Conservation (phyloP, 2,113 vertebrate genomes). For the Todiramphus chloris region DNA sequence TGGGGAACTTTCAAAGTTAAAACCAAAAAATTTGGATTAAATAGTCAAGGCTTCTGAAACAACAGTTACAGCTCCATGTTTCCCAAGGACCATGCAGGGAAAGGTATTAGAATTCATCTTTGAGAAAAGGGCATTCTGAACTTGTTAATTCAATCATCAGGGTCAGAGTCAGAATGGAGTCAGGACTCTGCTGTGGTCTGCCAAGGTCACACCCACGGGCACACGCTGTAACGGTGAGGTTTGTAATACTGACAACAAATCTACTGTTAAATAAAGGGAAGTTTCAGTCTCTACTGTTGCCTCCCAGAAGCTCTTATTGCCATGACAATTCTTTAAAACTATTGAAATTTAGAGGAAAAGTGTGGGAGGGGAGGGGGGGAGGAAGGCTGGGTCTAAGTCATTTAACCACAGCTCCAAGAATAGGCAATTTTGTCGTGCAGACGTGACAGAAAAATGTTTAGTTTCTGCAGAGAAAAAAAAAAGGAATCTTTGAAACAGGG, state of each 20-base stretch:
- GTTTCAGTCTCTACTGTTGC: background rate
- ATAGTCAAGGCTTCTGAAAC: background rate
- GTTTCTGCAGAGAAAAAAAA: background rate
- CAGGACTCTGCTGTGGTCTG: background rate
- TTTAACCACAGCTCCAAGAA: conserved; percentile 53
- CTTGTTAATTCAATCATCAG: background rate
- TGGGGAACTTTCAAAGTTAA: background rate
- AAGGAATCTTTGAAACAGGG: background rate
- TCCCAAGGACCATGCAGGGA: background rate
- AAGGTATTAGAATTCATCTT: accelerated
- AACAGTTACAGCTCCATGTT: background rate
- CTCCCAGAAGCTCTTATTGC: background rate
- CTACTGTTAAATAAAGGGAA: background rate
- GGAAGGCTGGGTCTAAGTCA: background rate
- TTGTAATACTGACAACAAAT: background rate
- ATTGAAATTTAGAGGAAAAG: conserved; percentile 16
- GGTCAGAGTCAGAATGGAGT: background rate
- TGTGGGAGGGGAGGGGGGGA: conserved; percentile 20
- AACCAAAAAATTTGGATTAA: background rate
- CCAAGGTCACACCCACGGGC: accelerated
- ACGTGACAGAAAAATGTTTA: background rate
- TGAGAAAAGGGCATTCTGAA: background rate
- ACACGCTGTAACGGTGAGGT: background rate
- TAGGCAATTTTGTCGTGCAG: conserved; percentile 8
- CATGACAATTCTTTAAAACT: background rate